Base-by-base conservation (phyloP, 2,888 invertebrate genomes). In the Pecten maximus region DNA sequence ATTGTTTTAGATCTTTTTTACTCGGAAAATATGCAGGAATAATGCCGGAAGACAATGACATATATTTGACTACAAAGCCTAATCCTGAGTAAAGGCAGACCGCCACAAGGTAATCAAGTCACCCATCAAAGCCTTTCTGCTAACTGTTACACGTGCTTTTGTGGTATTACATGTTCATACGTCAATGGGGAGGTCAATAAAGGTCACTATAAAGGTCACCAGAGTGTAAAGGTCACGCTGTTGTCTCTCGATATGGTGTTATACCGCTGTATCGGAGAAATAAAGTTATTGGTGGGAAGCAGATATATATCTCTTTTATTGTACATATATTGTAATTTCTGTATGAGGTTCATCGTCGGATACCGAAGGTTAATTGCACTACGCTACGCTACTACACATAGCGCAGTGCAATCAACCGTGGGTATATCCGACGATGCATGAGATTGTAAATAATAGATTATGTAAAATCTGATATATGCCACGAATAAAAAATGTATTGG, bases 151-250 rank as follows among this genome's bases (percentile, higher is more conserved):
- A 8, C 74, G 23, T 74, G 74, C 15, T 35, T 35, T 6, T 35
- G 74, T 74, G 1, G 2, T 74, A 28, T 74, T 74, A 74, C 74
- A 74, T 28, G 35, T 28, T 74, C 8, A 74, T 28, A 0, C 10
- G 74, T 74, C 74, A 74, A 74, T 74, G 74, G 74, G 35, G 74
- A 74, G 74, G 74, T 74, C 74, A 74, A 35, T 74, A 35, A 28
- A 74, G 28, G 74, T 74, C 74, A 74, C n/a, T n/a, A 60, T 8
- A 74, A 19, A 35, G 35, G 74, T 74, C 74, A 74, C 74, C 35
- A 74, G 16, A 74, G 35, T 35, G 74, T 16, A 74, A 74, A 74
- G 74, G 74, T 74, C 35, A 35, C 35, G 15, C 12, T 60, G 60
- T 60, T 23, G 23, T 35, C 28, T 28, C 74, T 35, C 4, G 28